Percentiles rank a stretch among this genome's conserved stretches.
Conservation (phyloP, 92 coral and sea anemone genomes). For the Isaurus tuberculatus region DNA sequence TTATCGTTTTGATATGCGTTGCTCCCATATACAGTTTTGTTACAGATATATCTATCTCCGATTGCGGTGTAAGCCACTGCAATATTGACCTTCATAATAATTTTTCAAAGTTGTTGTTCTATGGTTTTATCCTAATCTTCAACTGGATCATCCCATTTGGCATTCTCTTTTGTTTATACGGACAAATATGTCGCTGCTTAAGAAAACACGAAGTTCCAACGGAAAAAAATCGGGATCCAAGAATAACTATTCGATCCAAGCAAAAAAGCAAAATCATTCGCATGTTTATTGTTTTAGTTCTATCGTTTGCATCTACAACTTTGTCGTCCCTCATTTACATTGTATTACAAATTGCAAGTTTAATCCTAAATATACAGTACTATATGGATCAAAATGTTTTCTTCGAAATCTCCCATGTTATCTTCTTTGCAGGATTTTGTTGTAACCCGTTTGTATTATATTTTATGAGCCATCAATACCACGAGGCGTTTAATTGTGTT, state of each 20-base stretch:
- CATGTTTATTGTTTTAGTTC: slow-evolving; percentile 12
- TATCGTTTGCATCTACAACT: slow-evolving; percentile 4
- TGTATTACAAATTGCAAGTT: background rate
- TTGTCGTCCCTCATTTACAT: background rate
- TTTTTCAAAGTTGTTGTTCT: background rate
- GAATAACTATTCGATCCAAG: slow-evolving; percentile 12
- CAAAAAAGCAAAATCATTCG: slow-evolving; percentile 42
- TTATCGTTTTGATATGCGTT: background rate
- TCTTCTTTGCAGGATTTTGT: background rate
- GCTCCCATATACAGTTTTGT: slow-evolving; percentile 6
- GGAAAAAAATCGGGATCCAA: background rate
- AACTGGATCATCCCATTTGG: background rate
- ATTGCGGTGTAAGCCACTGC: background rate
- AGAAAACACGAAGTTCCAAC: slow-evolving; percentile 10
- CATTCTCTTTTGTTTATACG: slow-evolving; percentile 7
- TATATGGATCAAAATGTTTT: background rate
- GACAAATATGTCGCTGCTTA: slow-evolving; percentile 20
- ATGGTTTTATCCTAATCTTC: background rate
- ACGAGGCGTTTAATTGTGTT: slow-evolving; percentile 14
- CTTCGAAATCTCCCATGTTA: background rate
- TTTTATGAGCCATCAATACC: slow-evolving; percentile 39
- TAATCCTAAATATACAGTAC: background rate
- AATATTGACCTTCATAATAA: background rate
- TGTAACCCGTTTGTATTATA: slow-evolving; percentile 25
- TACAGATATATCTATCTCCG: background rate